phyloP scores from a whole-genome alignment of 2,888 invertebrate genomes.

The Ophonus ardosiacus region DNA sequence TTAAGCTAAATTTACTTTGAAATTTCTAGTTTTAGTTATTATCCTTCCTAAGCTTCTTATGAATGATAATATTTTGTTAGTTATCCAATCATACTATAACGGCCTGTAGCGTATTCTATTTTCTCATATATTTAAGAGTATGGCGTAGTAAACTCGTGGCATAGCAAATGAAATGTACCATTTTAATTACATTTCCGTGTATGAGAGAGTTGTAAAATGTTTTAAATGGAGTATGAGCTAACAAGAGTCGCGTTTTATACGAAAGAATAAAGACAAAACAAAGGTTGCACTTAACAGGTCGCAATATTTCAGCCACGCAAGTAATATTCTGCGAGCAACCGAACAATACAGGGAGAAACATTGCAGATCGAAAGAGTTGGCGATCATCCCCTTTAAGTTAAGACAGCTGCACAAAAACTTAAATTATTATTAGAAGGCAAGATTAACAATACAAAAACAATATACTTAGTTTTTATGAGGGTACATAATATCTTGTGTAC shows the following conservation, averaged over 20 bases:
- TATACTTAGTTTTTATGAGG: too few relatives aligned
- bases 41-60: slow-evolving; percentile 3
- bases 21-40: too few relatives aligned
- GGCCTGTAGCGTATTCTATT: not conserved
- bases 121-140: not conserved
- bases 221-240: slow-evolving; percentile 38
- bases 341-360: not conserved
- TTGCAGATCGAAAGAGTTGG: not conserved
- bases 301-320: slow-evolving; percentile 26
- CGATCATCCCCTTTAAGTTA: too few relatives aligned
- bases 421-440: too few relatives aligned
- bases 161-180: slow-evolving; percentile 32
- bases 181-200: slow-evolving; percentile 44
- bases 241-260: slow-evolving; percentile 41
- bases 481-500: too few relatives aligned
- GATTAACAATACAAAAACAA: too few relatives aligned
- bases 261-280: slow-evolving; percentile 38
- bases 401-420: too few relatives aligned
- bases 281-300: slow-evolving; percentile 30
- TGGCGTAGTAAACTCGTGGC: slow-evolving; percentile 8
- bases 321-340: slow-evolving; percentile 4
- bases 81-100: not conserved
- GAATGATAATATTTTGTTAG: slow-evolving; percentile 8
- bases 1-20: too few relatives aligned
- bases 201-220: slow-evolving; percentile 36